phyloP scores from a whole-genome alignment of 2,888 invertebrate genomes.

The Actias luna region DNA sequence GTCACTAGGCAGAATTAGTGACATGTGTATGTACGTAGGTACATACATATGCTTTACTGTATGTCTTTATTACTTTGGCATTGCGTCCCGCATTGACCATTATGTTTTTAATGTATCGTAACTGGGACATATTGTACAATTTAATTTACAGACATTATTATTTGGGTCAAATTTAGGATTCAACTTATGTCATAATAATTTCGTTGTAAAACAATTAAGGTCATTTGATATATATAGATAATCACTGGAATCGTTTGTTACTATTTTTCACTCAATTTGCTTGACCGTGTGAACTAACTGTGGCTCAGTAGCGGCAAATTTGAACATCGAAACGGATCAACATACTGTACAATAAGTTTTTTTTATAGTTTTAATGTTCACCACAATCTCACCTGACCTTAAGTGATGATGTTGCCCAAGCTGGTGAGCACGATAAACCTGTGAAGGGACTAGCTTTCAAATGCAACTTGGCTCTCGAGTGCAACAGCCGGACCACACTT shows the following conservation, averaged over 20 bases:
- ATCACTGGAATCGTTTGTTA: background rate
- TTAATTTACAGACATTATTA: slow-evolving; percentile 1
- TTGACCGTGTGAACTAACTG: too few relatives aligned
- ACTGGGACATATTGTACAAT: slow-evolving; percentile 6
- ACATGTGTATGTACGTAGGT: background rate
- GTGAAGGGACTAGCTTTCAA: too few relatives aligned
- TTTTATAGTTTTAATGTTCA: too few relatives aligned
- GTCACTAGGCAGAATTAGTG: background rate
- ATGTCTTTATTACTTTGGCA: slow-evolving; percentile 16
- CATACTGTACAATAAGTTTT: too few relatives aligned
- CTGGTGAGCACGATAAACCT: too few relatives aligned
- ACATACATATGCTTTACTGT: background rate
- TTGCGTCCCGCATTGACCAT: slow-evolving; percentile 8
- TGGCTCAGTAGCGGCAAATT: too few relatives aligned
- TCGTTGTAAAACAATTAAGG: slow-evolving; percentile 1
- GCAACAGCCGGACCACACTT: too few relatives aligned
- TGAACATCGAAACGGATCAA: too few relatives aligned
- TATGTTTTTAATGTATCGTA: slow-evolving; percentile 4
- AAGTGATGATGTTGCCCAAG: too few relatives aligned
- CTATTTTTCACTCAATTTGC: too few relatives aligned
- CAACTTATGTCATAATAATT: background rate
- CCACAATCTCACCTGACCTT: too few relatives aligned
- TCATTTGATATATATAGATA: background rate
- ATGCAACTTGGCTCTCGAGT: too few relatives aligned
- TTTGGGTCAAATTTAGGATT: slow-evolving; percentile 6